Percentiles rank a stretch among this genome's conserved stretches.
Conservation (phyloP, 2,797 vertebrate genomes). For the Helarctos malayanus region DNA sequence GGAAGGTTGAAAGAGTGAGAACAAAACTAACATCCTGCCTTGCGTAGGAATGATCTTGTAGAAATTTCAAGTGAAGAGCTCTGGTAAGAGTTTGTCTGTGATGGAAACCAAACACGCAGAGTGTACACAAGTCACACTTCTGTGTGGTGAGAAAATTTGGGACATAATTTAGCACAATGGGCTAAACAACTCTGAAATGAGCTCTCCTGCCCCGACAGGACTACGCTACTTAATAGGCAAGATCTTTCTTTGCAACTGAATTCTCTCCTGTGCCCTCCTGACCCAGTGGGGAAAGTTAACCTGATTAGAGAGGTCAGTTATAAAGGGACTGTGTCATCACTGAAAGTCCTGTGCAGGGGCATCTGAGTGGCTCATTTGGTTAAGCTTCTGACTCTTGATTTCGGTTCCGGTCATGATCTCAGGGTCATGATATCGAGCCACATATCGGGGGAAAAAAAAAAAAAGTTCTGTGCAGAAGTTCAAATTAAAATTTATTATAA, state of each 20-base stretch:
- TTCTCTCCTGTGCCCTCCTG: background rate
- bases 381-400: background rate
- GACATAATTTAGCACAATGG: background rate
- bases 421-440: background rate
- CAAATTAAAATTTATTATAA: background rate
- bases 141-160: conserved; percentile 36
- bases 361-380: background rate
- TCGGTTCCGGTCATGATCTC: background rate
- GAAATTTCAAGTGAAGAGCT: background rate
- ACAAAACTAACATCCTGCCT: conserved; percentile 8
- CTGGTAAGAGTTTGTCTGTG: background rate
- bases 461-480: background rate
- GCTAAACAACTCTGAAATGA: background rate
- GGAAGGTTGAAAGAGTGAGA: background rate
- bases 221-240: background rate
- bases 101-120: background rate
- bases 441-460: background rate
- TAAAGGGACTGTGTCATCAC: background rate
- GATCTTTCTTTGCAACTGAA: background rate
- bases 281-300: background rate
- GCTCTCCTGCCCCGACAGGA: background rate
- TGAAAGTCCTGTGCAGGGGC: background rate
- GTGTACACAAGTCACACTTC: conserved; percentile 43
- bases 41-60: background rate
- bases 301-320: background rate